These are phyloP conservation scores for Leucosticte australis DNA, from an alignment of 2,113 vertebrate species.

Conservation along the genomic window DNA sequence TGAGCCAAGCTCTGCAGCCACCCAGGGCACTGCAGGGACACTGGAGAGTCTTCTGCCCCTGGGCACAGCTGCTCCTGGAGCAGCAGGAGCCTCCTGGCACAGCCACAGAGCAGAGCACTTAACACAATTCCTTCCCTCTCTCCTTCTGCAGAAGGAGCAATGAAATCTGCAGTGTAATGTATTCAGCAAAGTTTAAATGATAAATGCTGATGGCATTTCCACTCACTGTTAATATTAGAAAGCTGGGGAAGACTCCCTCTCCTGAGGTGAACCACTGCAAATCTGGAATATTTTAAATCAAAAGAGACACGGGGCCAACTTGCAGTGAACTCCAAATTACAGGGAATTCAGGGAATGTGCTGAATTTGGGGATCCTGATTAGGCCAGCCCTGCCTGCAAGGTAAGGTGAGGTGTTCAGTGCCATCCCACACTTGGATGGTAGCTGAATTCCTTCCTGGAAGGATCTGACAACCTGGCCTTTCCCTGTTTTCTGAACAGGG, in stretches of 20 bases:
- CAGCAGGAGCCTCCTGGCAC: not conserved
- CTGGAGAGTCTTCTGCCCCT: not conserved
- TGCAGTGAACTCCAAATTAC: not conserved
- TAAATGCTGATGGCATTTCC: slow-evolving; percentile 38
- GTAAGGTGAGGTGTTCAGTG: not conserved
- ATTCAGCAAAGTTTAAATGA: slow-evolving; percentile 36
- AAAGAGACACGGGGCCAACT: not conserved
- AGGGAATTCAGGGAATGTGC: not conserved
- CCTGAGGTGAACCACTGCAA: not conserved
- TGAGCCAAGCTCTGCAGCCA: not conserved
- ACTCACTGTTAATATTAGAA: slow-evolving; percentile 25
- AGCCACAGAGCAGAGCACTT: rapidly evolving
- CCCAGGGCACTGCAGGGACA: not conserved
- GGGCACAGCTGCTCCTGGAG: not conserved
- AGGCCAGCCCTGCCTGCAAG: not conserved
- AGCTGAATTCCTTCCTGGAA: not conserved
- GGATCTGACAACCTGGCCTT: not conserved
- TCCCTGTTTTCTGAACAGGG: rapidly evolving
- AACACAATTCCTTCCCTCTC: not conserved
- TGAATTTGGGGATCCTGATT: not conserved
- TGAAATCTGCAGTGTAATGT: not conserved
- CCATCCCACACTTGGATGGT: not conserved
- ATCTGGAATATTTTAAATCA: slow-evolving; percentile 36
- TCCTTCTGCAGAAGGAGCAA: not conserved
- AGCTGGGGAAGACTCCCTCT: not conserved